Percentiles rank a stretch among this genome's conserved stretches.
These are phyloP conservation scores for Stegostoma tigrinum DNA, from an alignment of 2,113 vertebrate species.

Conservation along the genomic window DNA sequence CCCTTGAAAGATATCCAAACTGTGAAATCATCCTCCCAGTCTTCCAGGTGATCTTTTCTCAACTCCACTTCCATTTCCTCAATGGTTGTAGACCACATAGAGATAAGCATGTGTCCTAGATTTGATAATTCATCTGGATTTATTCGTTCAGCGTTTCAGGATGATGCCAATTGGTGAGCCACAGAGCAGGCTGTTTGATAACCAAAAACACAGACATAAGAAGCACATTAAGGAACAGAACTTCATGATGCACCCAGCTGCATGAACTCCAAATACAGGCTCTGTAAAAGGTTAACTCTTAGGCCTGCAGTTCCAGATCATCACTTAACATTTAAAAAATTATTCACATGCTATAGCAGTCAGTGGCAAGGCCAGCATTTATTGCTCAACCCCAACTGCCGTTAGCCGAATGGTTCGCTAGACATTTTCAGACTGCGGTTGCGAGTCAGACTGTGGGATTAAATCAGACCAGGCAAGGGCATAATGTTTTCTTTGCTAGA, in stretches of 20 bases:
- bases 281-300: not conserved
- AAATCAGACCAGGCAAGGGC: not conserved
- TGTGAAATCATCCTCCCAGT: conserved; percentile 57
- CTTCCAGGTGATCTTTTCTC: conserved; percentile 60
- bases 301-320: not conserved
- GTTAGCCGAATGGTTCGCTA: not conserved
- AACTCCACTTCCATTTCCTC: conserved; percentile 61
- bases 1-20: conserved; percentile 89
- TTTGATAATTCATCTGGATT: conserved; percentile 54
- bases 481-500: not conserved
- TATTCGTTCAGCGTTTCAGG: conserved; percentile 48
- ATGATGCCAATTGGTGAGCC: not conserved
- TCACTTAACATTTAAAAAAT: not conserved
- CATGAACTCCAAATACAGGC: not conserved
- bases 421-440: not conserved
- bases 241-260: too few species aligned
- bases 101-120: conserved; percentile 55
- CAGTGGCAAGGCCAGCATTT: not conserved
- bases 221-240: not conserved
- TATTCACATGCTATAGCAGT: not conserved
- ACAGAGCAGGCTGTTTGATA: not conserved
- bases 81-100: conserved; percentile 60
- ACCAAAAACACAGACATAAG: not conserved
- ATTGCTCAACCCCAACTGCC: not conserved
- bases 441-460: not conserved